phyloP scores from a whole-genome alignment of 2,797 vertebrate genomes.

The Anomalospiza imberbis region DNA sequence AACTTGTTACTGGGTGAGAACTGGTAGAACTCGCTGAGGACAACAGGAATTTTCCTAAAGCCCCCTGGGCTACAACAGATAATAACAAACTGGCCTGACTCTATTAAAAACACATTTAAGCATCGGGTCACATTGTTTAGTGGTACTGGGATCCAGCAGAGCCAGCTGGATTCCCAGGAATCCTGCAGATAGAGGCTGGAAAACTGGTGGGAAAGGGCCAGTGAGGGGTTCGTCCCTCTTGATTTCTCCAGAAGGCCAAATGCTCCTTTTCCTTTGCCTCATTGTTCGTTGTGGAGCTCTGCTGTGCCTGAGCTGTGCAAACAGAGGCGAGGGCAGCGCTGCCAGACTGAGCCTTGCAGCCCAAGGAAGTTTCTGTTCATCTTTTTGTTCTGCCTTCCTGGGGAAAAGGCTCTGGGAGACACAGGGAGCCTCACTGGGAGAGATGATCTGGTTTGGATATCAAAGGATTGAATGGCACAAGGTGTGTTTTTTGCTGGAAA shows the following conservation, averaged over 20 bases:
- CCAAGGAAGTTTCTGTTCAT: background rate
- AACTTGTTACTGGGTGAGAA: slow-evolving; percentile 49
- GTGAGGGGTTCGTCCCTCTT: background rate
- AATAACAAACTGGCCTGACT: slow-evolving; percentile 42
- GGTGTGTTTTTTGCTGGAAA: background rate
- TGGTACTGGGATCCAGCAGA: background rate
- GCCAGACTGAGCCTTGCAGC: background rate
- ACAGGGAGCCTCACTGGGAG: background rate
- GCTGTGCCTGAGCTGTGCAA: background rate
- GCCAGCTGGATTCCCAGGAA: background rate
- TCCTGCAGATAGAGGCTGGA: background rate
- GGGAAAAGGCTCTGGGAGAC: background rate
- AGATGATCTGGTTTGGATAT: background rate
- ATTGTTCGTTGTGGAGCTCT: background rate
- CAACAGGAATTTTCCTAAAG: slow-evolving; percentile 64
- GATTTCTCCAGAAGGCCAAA: background rate
- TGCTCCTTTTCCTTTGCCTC: background rate
- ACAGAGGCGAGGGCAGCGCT: background rate
- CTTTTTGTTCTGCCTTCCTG: background rate
- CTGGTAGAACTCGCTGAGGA: slow-evolving; percentile 70
- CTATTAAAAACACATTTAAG: background rate
- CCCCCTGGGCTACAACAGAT: slow-evolving; percentile 56
- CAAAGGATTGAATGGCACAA: background rate
- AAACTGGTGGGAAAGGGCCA: background rate
- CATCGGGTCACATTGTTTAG: background rate